Percentiles rank a stretch among this genome's conserved stretches.
These are phyloP conservation scores for Tricholaema leucomelas DNA, from an alignment of 2,113 vertebrate species.

Conservation along the genomic window DNA sequence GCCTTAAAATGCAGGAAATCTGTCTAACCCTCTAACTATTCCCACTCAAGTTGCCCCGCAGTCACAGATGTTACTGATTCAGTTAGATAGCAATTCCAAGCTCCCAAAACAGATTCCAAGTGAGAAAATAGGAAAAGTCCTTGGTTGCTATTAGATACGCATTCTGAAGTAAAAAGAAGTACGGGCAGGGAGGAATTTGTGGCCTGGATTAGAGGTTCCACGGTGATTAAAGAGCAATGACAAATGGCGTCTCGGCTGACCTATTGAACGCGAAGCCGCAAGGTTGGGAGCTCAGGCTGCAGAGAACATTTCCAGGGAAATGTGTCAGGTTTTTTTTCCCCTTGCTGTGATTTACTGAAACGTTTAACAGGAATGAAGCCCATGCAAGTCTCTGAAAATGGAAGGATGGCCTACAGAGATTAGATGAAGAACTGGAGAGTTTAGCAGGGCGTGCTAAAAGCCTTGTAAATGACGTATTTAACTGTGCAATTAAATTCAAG, in stretches of 20 bases:
- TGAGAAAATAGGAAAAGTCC: slow-evolving; percentile 81
- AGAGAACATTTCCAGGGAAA: slow-evolving; percentile 30
- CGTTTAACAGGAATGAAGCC: slow-evolving; percentile 6
- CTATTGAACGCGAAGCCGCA: background rate
- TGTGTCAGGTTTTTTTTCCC: background rate
- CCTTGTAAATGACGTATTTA: slow-evolving; percentile 34
- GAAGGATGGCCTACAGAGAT: background rate
- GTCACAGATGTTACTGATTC: slow-evolving; percentile 87
- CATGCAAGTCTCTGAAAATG: background rate
- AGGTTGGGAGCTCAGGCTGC: slow-evolving; percentile 18
- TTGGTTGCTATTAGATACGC: slow-evolving; percentile 82
- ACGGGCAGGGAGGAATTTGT: slow-evolving; percentile 74
- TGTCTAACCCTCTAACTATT: slow-evolving; percentile 69
- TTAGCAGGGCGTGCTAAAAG: slow-evolving; percentile 44
- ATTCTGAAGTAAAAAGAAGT: slow-evolving; percentile 76
- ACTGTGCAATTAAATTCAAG: slow-evolving; percentile 27
- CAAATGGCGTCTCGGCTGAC: slow-evolving; percentile 42
- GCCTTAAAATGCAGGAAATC: slow-evolving; percentile 81
- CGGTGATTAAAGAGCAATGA: slow-evolving; percentile 69
- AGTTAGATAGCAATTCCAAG: slow-evolving; percentile 78
- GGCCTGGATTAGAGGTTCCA: slow-evolving; percentile 78
- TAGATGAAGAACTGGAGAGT: slow-evolving; percentile 18
- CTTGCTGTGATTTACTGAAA: slow-evolving; percentile 11
- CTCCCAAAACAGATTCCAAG: slow-evolving; percentile 80
- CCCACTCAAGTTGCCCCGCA: slow-evolving; percentile 66